Base-by-base conservation (phyloP, 2,888 invertebrate species). In the Epistrophe eligans region DNA sequence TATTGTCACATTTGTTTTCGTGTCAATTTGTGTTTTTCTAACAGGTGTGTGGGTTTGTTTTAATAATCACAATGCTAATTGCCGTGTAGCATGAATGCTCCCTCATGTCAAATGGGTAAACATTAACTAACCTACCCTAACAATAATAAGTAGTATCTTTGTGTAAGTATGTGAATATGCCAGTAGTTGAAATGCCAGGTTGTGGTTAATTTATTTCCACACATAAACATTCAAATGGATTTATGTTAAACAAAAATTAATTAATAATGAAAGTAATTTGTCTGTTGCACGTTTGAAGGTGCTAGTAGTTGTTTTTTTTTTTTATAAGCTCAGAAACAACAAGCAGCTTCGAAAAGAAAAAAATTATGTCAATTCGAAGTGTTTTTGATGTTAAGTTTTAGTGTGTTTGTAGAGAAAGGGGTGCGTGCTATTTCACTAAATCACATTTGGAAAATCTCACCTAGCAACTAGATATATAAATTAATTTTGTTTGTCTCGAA, bases 1-100 rank as follows among this genome's bases (percentile, higher is more conserved):
- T 77, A 35, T 77, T 17, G 17, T 11, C 9, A 13, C n/a, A 8
- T 55, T 48, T 8, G 5, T 8, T 9, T 28, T 19, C 5, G 19
- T 15, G 50, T 52, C 10, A 55, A 6, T 58, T 38, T 45, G 43
- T 64, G 24, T 64, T 67, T 24, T 52, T 7, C 24, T 64, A 52
- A 43, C 13, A 57, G 32, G 32, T 35, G 48, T 57, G 19, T 64
- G 66, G 32, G 52, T 43, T 71, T 57, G 17, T 79, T 62, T 67
- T 73, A 58, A 64, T 58, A 58, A 57, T 57, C 28, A 60, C n/a
- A 40, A 55, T 67, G 38, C 43, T 85, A 66, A 85, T 81, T 77
- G 38, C 58, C 70, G 11, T 50, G 19, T 50, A 52, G 4, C 85
- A 77, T 81, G 81, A 77, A 81, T 55, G 38, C 17, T 32, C 50